Evolutionary conservation across 2,113 vertebrate species (phyloP), one percentile per base, ranked within the genome.

Genomic region (Psettodes erumei): DNA sequence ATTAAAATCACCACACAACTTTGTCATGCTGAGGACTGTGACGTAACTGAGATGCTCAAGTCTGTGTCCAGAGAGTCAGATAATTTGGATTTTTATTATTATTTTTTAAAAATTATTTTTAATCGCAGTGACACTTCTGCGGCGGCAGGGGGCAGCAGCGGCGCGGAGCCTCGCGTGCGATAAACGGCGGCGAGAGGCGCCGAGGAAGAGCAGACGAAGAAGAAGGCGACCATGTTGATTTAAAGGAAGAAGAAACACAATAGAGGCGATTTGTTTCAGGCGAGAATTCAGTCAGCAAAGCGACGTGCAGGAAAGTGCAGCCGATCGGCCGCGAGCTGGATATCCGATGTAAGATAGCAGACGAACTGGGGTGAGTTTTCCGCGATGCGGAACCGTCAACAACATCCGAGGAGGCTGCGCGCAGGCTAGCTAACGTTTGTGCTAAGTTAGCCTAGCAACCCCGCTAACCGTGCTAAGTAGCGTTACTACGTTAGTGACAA

Each of bases 171-270:
- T 40, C 28, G 40, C 32, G 18, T 64, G 59, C 71, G 45, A 85
- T 85, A 83, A 85, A 88, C 72, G 62, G 63, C 16, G 80, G 37
- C 1, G 53, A 0, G 45, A 86, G 38, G 32, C 74, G 4, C 32
- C 79, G 72, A 88, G 76, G 81, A 85, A 89, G 79, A 88, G 72
- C n/a, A 59, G 85, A 77, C 53, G 84, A 88, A 88, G 89, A 86
- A 79, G 87, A 88, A 83, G 90, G 88, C 90, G 91, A 90, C 91
- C 92, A 91, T 94, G 90, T 93, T 93, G 90, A 92, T 91, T 90
- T 92, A 92, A 91, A 90, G 87, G 79, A 86, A 86, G 84, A 89
- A 89, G 83, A 91, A 92, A 91, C 90, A 94, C 92, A 94, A 93
- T 90, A 93, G 92, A 92, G 43, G 56, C 84, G 83, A 92, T 70